Base-by-base conservation (phyloP, 2,888 invertebrate genomes). In the Alloscopus bannaensis region DNA sequence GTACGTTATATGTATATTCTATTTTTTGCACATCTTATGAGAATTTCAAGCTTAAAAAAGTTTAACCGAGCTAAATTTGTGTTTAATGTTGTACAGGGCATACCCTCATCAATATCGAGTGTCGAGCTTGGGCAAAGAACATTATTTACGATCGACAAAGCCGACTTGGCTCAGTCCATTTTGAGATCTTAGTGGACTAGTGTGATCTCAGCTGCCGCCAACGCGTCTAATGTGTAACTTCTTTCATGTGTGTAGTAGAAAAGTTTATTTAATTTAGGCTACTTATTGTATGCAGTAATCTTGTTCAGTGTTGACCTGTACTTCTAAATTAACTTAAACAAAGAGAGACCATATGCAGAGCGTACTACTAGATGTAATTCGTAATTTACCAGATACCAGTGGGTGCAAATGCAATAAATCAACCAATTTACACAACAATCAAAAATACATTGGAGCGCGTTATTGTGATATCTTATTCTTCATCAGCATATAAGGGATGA, bases 151-250 rank as follows among this genome's bases (percentile, higher is more conserved):
- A 97, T 90, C 93, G 95, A 88, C 92, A 93, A 89, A 95, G 96
- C 89, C 93, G 95, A 89, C 93, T 95, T 88, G 97, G 97, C 87
- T 94, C 95, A 87, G 95, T 96, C 87, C 96, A 97, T 90, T 97
- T 97, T 91, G 97, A 97, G 90, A 91, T 97, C 89, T 93, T 97
- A 93, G 93, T 97, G 88, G 97, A 97, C 90, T 94, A 93, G n/a
- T n/a, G 42, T 64, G 72, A 71, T 72, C 73, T 73, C 75, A 68
- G 47, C 66, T 66, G 59, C 60, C 66, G 68, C 64, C 40, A 36
- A 42, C 29, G 31, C 24, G 29, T 40, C 40, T 59, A 18, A 47
- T n/a, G n/a, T n/a, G n/a, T 64, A 50, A 73, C 45, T 73, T 73
- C 73, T 73, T 65, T 65, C 65, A 65, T 65, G 47, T 65, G 24